These are phyloP conservation scores for Pandion haliaetus DNA, from an alignment of 2,113 vertebrate species.

Conservation along the genomic window DNA sequence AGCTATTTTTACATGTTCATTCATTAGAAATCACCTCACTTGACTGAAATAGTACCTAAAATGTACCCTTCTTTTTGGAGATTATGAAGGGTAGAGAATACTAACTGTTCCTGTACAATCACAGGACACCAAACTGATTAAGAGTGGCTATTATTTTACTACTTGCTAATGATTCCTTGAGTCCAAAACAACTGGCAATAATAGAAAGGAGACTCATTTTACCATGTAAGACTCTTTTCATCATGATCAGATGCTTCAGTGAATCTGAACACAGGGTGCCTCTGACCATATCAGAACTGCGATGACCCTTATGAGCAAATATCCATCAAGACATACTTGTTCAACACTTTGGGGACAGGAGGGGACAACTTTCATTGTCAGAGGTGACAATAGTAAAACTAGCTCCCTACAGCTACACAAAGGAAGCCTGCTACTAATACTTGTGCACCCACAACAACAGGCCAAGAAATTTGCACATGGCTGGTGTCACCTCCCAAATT, in stretches of 20 bases:
- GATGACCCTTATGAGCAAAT: neutral
- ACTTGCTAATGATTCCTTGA: slow-evolving; percentile 18
- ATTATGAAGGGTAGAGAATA: neutral
- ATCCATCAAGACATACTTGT: neutral
- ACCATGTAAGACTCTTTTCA: neutral
- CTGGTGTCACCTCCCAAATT: neutral
- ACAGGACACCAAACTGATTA: neutral
- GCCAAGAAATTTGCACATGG: neutral
- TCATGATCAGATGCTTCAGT: neutral
- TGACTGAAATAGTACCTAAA: neutral
- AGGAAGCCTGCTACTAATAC: neutral
- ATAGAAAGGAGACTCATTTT: neutral
- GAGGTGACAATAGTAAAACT: neutral
- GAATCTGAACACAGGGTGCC: neutral
- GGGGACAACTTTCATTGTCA: neutral
- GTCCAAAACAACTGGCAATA: neutral
- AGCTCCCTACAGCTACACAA: neutral
- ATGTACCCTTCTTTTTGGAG: neutral
- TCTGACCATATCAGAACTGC: neutral
- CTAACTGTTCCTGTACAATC: neutral
- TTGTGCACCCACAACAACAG: neutral
- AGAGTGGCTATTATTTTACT: slow-evolving; percentile 5
- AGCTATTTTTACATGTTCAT: neutral
- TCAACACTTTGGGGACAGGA: neutral
- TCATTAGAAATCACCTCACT: neutral